A percentile compares a stretch with the other conserved stretches of the same genome.
These are phyloP conservation scores for Campopleginae sp. DNA, from an alignment of 2,888 invertebrate genomes.

Conservation along the genomic window DNA sequence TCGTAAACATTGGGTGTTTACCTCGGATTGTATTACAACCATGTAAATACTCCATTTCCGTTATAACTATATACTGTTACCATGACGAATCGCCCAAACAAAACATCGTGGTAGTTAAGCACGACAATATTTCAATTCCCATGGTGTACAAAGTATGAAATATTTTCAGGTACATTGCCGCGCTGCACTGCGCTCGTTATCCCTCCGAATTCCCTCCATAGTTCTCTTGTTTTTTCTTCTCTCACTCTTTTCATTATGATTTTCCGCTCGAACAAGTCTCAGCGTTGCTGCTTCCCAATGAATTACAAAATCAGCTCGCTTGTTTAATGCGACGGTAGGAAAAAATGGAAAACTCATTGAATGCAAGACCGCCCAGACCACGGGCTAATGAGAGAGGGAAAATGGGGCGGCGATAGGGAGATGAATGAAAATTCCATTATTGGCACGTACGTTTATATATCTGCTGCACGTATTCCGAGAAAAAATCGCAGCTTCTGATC, in stretches of 20 bases:
- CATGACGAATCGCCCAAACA: background rate
- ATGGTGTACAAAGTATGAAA: background rate
- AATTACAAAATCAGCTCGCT: constrained; percentile 44
- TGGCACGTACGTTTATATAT: constrained; percentile 21
- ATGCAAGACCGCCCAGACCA: background rate
- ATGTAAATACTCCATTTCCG: background rate
- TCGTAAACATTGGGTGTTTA: background rate
- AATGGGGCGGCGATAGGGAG: background rate
- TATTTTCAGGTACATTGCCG: background rate
- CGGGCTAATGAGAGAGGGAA: background rate
- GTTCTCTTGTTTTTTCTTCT: background rate
- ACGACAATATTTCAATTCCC: background rate
- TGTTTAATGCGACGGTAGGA: constrained; percentile 49
- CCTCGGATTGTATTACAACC: background rate
- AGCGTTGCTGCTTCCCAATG: background rate
- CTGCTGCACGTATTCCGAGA: background rate
- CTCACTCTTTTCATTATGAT: background rate
- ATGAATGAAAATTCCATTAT: constrained; percentile 48
- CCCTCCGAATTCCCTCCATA: background rate
- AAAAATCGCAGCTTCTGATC: background rate
- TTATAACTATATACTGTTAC: background rate
- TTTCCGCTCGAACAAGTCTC: background rate
- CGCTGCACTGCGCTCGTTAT: background rate
- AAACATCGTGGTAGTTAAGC: background rate
- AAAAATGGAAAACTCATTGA: constrained; percentile 16